Base-by-base conservation (phyloP, 2,797 vertebrate genomes). In the Xenops minutus region DNA sequence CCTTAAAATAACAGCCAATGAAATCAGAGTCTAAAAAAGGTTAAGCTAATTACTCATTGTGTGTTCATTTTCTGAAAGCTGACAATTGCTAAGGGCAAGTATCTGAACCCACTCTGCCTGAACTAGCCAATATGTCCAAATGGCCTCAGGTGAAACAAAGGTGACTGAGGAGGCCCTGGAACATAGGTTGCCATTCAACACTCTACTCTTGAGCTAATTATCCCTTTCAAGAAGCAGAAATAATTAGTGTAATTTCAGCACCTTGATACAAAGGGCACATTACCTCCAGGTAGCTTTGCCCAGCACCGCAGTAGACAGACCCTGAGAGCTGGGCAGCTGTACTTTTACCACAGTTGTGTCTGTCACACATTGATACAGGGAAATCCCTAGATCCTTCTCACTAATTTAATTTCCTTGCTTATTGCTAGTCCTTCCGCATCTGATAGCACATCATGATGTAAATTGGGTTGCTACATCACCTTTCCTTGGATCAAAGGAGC, bases 221-320 rank as follows among this genome's bases (percentile, higher is more conserved):
- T 36, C n/a, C 46, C 39, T 67, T 87, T 54, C 73, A 85, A 79
- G 76, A 93, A 78, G 49, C 58, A 78, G 32, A 37, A 91, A 73
- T 77, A 92, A 89, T 82, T 63, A 92, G 23, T 27, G 29, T 55
- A 22, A 41, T 87, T 73, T 61, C 54, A 68, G 41, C 22, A 36
- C 32, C n/a, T 36, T 32, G 32, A 59, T 78, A 16, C 1, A 1
- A 76, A 64, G 37, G 19, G 41, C 52, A 27, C 22, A 5, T 36
- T 18, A 72, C 67, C 44, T 69, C 16, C 41, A 61, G 49, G 39
- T 22, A 43, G 17, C 72, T 68, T n/a, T 41, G 37, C 30, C 20
- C 44, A 29, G 12, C n/a, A 32, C 52, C 21, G 54, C 41, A 43
- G 46, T 1, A 26, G 10, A 19, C 46, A 52, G 23, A 37, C 44